phyloP scores from a whole-genome alignment of 2,888 invertebrate genomes.

The Nasonia oneida region DNA sequence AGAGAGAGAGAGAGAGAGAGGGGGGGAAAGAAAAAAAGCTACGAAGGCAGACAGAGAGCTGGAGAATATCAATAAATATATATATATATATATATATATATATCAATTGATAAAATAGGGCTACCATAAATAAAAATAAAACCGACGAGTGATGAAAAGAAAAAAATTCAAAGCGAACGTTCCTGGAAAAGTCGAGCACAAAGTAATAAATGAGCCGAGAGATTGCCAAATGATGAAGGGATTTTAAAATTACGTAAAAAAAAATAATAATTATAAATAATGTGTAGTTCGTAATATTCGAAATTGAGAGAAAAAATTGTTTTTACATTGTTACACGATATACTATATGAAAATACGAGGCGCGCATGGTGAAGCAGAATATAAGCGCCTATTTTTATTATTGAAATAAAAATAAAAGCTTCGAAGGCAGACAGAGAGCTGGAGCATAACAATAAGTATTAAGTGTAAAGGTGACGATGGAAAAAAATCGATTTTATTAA shows the following conservation, averaged over 20 bases:
- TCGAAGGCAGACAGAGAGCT: constrained; percentile 34
- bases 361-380: constrained; percentile 24
- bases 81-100: no score
- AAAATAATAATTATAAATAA: constrained; percentile 20
- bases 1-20: no score
- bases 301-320: constrained; percentile 59
- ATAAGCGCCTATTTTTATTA: constrained; percentile 59
- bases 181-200: constrained; percentile 49
- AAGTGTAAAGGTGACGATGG: constrained; percentile 5
- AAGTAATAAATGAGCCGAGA: constrained; percentile 3
- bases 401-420: constrained; percentile 61
- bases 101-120: constrained; percentile 41
- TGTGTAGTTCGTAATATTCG: constrained; percentile 59
- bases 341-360: neutral
- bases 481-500: constrained; percentile 42
- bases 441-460: constrained; percentile 49
- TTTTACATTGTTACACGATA: constrained; percentile 61
- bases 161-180: constrained; percentile 34
- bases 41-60: no score
- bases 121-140: constrained; percentile 20
- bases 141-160: neutral
- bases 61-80: no score
- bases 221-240: constrained; percentile 57
- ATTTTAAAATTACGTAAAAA: constrained; percentile 48
- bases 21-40: no score